Base-by-base conservation (phyloP, 1,140 invertebrate species). In the Hypsibius dujardini region DNA sequence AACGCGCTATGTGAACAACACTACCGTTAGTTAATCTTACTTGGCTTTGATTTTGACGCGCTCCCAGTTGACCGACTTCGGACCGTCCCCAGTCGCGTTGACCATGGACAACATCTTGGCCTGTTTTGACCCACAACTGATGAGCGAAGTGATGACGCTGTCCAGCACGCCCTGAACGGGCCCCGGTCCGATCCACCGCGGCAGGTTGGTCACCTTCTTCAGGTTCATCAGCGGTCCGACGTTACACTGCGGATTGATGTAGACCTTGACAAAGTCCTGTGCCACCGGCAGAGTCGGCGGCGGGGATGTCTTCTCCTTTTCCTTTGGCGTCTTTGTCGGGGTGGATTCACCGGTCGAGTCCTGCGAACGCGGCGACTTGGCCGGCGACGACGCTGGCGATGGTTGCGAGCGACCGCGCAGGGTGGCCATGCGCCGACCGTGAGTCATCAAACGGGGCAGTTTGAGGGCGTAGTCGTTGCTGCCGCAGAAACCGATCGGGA, bases 151-250 rank as follows among this genome's bases (percentile, higher is more conserved):
- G 42, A 67, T 67, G 12, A 67, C 3, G 42, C 62, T 15, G 12
- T 67, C 12, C 62, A 67, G 42, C 12, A 67, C 62, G 3, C 12
- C 12, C 42, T 67, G 62, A 3, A 67, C 62, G 12, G 62, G 62
- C 7, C 62, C 62, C 42, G 62, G 62, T 15, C 62, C 62, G 12
- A 67, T 67, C 3, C 42, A 15, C 62, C 45, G 12, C 12, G 62
- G 62, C 62, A 67, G 42, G 42, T 45, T 67, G 42, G 45, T 67
- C 62, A 67, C 62, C 42, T 67, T 67, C 62, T 67, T 67, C 62
- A 45, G 12, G 12, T 12, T 15, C 62, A 67, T 67, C 12, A 67
- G 42, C 42, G 62, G 62, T 12, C 62, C 62, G 42, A 12, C 12
- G 62, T 67, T 67, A 42, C 62, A 67, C 42, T 42, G 12, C 12